Evolutionary conservation across 2,888 invertebrate species (phyloP).

Genomic region (Didymodactylos carnosus): DNA sequence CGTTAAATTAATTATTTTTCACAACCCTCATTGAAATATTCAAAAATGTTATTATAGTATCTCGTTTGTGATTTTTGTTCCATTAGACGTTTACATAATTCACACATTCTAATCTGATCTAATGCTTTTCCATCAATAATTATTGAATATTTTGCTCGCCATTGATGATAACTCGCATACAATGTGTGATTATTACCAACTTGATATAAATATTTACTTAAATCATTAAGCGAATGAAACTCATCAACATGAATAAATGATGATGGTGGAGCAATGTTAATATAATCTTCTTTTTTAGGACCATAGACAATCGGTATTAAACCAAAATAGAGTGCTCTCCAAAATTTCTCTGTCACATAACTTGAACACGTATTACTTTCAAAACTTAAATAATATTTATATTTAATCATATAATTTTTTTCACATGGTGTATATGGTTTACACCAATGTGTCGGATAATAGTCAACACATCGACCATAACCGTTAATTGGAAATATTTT

Average conservation of each 20-base stretch:
- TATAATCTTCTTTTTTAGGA: background rate
- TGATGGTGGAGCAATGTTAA: background rate
- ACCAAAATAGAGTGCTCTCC: background rate
- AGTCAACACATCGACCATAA: background rate
- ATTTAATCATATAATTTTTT: background rate
- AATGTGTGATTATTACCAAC: background rate
- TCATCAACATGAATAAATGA: background rate
- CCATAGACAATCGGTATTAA: background rate
- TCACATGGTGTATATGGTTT: background rate
- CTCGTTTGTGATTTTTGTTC: too few relatives aligned
- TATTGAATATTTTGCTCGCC: background rate
- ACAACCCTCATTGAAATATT: too few relatives aligned
- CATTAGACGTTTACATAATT: background rate
- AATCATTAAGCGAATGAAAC: background rate
- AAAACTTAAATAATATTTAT: background rate
- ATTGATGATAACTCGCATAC: background rate
- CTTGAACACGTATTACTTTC: background rate
- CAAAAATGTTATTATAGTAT: too few relatives aligned
- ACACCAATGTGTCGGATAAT: background rate
- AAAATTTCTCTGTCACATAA: background rate
- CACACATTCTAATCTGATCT: background rate
- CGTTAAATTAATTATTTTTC: too few relatives aligned
- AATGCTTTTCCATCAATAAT: background rate
- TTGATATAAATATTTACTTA: background rate
- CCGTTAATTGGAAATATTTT: background rate